Base-by-base conservation (phyloP, 2,797 vertebrate genomes). In the Eleutherodactylus coqui region DNA sequence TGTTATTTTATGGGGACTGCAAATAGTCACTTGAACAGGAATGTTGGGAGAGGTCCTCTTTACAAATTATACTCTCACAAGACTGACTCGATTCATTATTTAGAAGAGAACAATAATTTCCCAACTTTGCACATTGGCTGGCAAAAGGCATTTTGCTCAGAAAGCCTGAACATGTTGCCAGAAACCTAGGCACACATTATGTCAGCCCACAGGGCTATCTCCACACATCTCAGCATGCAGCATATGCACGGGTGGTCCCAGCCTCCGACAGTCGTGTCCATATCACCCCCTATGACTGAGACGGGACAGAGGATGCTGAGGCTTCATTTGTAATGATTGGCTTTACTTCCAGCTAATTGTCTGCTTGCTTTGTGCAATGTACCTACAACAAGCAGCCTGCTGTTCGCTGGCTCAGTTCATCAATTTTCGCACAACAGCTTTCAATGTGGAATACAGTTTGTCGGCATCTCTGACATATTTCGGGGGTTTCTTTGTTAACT, bases 331-430 rank as follows among this genome's bases (percentile, higher is more conserved):
- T 70, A n/a, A 49, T 49, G 73, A 43, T 32, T 45, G 43, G 41
- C 38, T 45, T 73, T 73, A 45, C 41, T 45, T 45, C 27, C 24
- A 73, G 70, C 41, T 73, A 73, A 43, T 38, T 69, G 67, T 69
- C 36, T 27, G 41, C 70, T 45, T 73, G 70, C 41, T 73, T 87
- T 82, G 69, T 79, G 79, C 82, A 87, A 87, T 49, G 73, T 43
- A 84, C 64, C 49, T 55, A 69, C 72, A 78, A 58, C 32, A 51
- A 76, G 47, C 47, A 6, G 19, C 32, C 75, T 75, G 75, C 38
- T 73, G 70, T 73, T 73, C 24, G 4, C 29, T 38, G 10, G 34
- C 75, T 36, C 14, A 43, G 41, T 79, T 43, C 58, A 79, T 79
- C 41, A 62, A 60, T 79, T 43, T 64, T 43, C 21, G 24, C 34